These are phyloP conservation scores for Leptodirus hochenwartii DNA, from an alignment of 2,888 invertebrate genomes.

Conservation along the genomic window DNA sequence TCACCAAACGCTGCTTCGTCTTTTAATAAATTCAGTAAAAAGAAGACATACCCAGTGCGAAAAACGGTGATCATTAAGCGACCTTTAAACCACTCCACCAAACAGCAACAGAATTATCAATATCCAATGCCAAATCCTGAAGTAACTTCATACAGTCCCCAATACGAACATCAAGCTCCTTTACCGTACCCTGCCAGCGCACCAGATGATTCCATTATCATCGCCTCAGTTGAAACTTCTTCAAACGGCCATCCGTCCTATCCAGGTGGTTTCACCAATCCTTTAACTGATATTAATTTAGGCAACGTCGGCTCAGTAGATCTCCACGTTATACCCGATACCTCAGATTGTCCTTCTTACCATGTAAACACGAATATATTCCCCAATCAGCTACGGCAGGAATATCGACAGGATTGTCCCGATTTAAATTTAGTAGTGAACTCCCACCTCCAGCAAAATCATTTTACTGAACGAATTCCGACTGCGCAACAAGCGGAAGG, in stretches of 20 bases:
- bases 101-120: neutral
- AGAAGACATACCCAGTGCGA: neutral
- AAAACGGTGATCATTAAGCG: slow-evolving; percentile 1
- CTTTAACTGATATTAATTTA: slow-evolving; percentile 9
- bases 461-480: slow-evolving; percentile 21
- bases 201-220: neutral
- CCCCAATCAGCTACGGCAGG: slow-evolving; percentile 11
- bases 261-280: slow-evolving; percentile 6
- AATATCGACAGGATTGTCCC: slow-evolving; percentile 47
- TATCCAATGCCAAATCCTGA: slow-evolving; percentile 18
- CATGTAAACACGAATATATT: slow-evolving; percentile 12
- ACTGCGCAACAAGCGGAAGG: slow-evolving; percentile 19
- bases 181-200: slow-evolving; percentile 1
- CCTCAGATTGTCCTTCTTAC: slow-evolving; percentile 10
- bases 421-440: slow-evolving; percentile 53
- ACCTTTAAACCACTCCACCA: no score
- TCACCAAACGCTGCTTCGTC: neutral
- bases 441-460: slow-evolving; percentile 44
- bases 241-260: slow-evolving; percentile 10
- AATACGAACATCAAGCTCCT: no score
- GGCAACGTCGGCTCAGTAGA: slow-evolving; percentile 12
- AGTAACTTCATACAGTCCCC: slow-evolving; percentile 22
- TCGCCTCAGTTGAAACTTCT: slow-evolving; percentile 11
- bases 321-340: slow-evolving; percentile 10
- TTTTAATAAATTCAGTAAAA: neutral